Evolutionary conservation across 2,797 vertebrate genomes (phyloP).

Genomic region (Chaetophractus vellerosus): DNA sequence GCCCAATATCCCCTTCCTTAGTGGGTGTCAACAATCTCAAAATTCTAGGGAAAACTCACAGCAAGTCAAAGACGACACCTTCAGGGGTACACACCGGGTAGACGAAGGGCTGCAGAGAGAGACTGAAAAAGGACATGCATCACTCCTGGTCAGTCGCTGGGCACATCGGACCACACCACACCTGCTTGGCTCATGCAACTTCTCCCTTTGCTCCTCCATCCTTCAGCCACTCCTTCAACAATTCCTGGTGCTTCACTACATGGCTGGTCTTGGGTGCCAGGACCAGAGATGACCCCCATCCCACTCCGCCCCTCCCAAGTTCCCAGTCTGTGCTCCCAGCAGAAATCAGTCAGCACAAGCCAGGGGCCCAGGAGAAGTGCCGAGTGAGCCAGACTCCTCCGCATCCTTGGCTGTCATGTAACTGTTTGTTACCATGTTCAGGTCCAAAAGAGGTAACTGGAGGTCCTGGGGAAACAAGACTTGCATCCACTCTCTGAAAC

Average conservation of each 20-base stretch:
- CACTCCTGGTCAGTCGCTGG: neutral
- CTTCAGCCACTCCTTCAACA: neutral
- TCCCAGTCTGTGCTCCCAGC: neutral
- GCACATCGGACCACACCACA: neutral
- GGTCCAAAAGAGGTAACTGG: neutral
- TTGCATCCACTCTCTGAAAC: neutral
- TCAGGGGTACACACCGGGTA: slow-evolving; percentile 97
- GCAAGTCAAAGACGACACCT: slow-evolving; percentile 96
- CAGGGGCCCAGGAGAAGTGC: neutral
- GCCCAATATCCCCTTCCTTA: neutral
- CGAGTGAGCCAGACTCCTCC: neutral
- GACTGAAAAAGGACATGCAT: slow-evolving; percentile 88
- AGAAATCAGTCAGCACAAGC: neutral
- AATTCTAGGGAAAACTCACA: slow-evolving; percentile 92
- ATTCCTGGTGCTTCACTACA: neutral
- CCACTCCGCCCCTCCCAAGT: neutral
- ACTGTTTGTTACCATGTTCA: neutral
- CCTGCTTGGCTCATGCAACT: neutral
- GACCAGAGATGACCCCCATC: neutral
- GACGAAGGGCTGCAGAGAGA: slow-evolving; percentile 97
- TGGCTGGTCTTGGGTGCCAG: neutral
- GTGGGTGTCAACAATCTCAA: neutral
- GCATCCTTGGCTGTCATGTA: neutral
- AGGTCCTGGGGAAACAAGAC: neutral
- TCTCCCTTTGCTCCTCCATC: neutral